phyloP scores from a whole-genome alignment of 2,888 invertebrate species.

The Mesorhabditis spiculigera region DNA sequence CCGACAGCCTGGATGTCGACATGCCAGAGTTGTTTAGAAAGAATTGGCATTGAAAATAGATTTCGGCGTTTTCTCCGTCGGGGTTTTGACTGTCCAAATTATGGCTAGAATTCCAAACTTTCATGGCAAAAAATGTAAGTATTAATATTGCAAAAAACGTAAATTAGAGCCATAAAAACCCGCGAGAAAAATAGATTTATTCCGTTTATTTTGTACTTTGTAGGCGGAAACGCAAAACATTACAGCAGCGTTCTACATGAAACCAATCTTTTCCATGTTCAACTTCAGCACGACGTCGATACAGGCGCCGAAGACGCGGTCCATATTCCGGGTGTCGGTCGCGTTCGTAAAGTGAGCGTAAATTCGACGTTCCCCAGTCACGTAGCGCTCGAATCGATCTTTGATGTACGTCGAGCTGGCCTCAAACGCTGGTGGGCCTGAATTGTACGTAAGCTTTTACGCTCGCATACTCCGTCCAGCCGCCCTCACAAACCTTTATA shows the following conservation, averaged over 20 bases:
- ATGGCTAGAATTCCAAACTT: no score
- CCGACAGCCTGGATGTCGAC: no score
- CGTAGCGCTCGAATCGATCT: conserved; percentile 58
- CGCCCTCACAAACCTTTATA: conserved; percentile 56
- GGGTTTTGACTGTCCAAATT: no score
- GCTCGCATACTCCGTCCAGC: background rate
- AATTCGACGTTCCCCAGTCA: conserved; percentile 55
- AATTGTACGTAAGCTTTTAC: conserved; percentile 8
- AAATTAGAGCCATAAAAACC: no score
- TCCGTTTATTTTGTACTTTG: no score
- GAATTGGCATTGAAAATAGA: no score
- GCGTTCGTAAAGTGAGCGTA: conserved; percentile 61
- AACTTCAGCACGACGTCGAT: conserved; percentile 55
- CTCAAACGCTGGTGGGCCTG: conserved; percentile 55
- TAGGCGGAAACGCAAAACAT: no score
- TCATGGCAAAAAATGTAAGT: no score
- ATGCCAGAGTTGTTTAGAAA: no score
- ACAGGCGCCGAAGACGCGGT: conserved; percentile 54
- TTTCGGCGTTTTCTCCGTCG: no score
- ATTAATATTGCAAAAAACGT: no score
- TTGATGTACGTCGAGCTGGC: conserved; percentile 57
- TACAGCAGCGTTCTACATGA: conserved; percentile 24
- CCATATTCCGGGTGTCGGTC: conserved; percentile 60
- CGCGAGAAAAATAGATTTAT: no score
- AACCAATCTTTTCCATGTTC: conserved; percentile 56